Conservation (phyloP, 2,888 invertebrate genomes). For the Zaprionus obscuricornis region DNA sequence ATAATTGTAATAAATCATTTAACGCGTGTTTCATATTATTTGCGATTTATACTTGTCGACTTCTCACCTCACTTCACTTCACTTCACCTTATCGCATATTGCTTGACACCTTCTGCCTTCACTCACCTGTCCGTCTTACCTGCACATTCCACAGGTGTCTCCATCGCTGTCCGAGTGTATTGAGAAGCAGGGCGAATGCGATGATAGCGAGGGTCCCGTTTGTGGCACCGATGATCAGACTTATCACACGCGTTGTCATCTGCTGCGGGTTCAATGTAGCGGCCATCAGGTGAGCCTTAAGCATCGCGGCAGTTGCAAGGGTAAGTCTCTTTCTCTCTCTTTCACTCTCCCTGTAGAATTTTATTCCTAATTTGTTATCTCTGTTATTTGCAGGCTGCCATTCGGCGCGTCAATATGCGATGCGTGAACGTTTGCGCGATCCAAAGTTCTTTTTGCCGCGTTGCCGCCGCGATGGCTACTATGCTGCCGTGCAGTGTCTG, state of each 20-base stretch:
- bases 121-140: background rate
- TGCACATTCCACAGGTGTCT: conserved; percentile 15
- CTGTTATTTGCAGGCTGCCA: conserved; percentile 85
- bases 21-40: conserved; percentile 74
- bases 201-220: conserved; percentile 83
- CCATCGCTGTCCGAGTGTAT: conserved; percentile 82
- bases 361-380: conserved; percentile 25
- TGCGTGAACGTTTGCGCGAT: conserved; percentile 83
- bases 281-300: conserved; percentile 89
- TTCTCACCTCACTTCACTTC: too few species aligned
- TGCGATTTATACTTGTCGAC: conserved; percentile 45
- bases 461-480: conserved; percentile 93
- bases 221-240: conserved; percentile 89
- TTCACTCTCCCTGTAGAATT: background rate
- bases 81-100: too few species aligned
- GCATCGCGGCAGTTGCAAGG: conserved; percentile 90
- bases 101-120: conserved; percentile 45
- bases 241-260: conserved; percentile 91
- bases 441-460: conserved; percentile 88
- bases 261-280: conserved; percentile 90
- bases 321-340: conserved; percentile 82
- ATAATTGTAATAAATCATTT: conserved; percentile 77
- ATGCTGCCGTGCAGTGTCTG: conserved; percentile 93
- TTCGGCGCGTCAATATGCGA: conserved; percentile 83
- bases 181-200: conserved; percentile 83